Base-by-base conservation (phyloP, 2,888 invertebrate species). In the Protophormia terraenovae region DNA sequence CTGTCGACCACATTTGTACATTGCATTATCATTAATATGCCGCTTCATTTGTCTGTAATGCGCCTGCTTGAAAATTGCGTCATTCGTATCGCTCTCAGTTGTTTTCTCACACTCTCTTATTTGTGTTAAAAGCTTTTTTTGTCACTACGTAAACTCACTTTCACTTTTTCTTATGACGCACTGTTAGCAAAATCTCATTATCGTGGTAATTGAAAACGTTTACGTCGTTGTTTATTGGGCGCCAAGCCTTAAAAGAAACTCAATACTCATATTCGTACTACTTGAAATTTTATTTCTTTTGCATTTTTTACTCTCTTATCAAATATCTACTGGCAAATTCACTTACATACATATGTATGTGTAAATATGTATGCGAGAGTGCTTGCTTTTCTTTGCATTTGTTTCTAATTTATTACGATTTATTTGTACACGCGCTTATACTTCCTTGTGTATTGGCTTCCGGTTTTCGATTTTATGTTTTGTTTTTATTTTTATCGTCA, bases 391-490 rank as follows among this genome's bases (percentile, higher is more conserved):
- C n/a, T 80, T 47, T 50, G 22, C 47, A 24, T 27, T 72, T 84
- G 47, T 83, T 22, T 81, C 45, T 73, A 29, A 62, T 66, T 55
- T 41, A 14, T 38, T n/a, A 66, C 4, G 12, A 66, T 66, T 69
- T 58, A 69, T 71, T 69, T 75, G 32, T 76, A 69, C 58, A 76
- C 73, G 27, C 64, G 50, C 66, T 55, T 83, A 55, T 84, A 90
- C 89, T 90, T 90, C 90, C 87, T 87, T 88, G 85, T 87, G 85
- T 85, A 41, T 41, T 6, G 71, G 89, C 89, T 91, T 91, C 91
- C 91, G 90, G 90, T 90, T 89, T 90, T 73, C 88, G 87, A 88
- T 88, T 90, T 89, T 88, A 88, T 87, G 83, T 85, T 84, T 87
- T 84, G 82, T 83, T 86, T 84, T 84, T 81, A 86, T 82, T 75